These are phyloP conservation scores for Bombus picipes DNA, from an alignment of 1,140 invertebrate species.

Conservation along the genomic window DNA sequence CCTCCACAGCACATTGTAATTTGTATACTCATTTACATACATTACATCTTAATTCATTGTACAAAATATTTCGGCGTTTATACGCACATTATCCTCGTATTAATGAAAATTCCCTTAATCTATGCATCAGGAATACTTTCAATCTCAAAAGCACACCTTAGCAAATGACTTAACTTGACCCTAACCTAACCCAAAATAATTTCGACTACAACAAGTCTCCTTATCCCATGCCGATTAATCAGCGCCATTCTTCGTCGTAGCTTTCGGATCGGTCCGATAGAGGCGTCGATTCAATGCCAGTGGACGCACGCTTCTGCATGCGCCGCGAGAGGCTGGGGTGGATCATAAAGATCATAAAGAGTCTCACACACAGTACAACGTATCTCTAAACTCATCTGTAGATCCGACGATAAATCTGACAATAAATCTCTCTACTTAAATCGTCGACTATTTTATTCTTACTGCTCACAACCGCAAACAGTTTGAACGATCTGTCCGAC, in stretches of 20 bases:
- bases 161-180: background rate
- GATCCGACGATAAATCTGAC: background rate
- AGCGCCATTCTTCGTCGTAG: background rate
- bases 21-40: background rate
- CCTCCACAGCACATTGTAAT: background rate
- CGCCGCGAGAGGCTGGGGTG: background rate
- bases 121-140: background rate
- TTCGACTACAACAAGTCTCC: background rate
- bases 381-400: background rate
- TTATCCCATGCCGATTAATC: conserved; percentile 2
- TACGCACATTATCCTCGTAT: background rate
- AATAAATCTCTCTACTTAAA: background rate
- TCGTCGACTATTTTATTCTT: background rate
- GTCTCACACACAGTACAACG: background rate
- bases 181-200: background rate
- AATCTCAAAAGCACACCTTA: background rate
- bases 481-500: background rate
- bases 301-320: background rate
- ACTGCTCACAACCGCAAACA: background rate
- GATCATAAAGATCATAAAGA: background rate
- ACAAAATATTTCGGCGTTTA: background rate
- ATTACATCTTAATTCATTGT: background rate
- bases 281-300: background rate
- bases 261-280: background rate
- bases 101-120: background rate